phyloP scores from a whole-genome alignment of 2,888 invertebrate species.

The Apantesis nais region DNA sequence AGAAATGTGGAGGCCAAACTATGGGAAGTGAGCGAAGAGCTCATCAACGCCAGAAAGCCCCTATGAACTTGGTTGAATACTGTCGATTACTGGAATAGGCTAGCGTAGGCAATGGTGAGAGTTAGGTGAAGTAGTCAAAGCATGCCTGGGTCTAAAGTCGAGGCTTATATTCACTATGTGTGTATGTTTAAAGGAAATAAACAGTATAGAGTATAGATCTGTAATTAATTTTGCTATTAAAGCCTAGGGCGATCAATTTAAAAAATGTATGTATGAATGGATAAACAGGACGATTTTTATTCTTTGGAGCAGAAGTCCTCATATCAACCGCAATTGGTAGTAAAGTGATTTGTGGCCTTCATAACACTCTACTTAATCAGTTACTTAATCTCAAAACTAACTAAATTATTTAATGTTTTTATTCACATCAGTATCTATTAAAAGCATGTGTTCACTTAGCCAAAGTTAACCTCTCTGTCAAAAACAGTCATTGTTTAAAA shows the following conservation, averaged over 20 bases:
- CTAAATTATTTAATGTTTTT: background rate
- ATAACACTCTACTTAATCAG: background rate
- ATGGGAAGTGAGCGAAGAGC: constrained; percentile 89
- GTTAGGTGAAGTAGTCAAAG: background rate
- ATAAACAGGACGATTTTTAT: too few relatives aligned
- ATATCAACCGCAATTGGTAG: background rate
- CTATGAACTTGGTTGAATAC: constrained; percentile 51
- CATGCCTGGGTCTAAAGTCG: background rate
- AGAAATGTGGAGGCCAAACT: constrained; percentile 87
- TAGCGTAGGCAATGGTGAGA: constrained; percentile 14
- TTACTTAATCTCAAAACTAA: background rate
- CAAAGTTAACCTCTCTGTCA: background rate
- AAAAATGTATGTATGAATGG: background rate
- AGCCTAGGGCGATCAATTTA: background rate
- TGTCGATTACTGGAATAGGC: constrained; percentile 10
- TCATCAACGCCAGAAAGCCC: constrained; percentile 76
- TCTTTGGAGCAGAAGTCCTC: background rate
- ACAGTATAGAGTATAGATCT: background rate
- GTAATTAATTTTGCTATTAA: background rate
- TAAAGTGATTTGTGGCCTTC: background rate
- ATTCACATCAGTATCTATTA: background rate
- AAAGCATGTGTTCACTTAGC: background rate
- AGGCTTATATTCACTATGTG: background rate
- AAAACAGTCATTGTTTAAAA: background rate
- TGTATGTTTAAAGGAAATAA: background rate